Conservation (phyloP, 2,797 vertebrate species). For the Neostethus bicornis region DNA sequence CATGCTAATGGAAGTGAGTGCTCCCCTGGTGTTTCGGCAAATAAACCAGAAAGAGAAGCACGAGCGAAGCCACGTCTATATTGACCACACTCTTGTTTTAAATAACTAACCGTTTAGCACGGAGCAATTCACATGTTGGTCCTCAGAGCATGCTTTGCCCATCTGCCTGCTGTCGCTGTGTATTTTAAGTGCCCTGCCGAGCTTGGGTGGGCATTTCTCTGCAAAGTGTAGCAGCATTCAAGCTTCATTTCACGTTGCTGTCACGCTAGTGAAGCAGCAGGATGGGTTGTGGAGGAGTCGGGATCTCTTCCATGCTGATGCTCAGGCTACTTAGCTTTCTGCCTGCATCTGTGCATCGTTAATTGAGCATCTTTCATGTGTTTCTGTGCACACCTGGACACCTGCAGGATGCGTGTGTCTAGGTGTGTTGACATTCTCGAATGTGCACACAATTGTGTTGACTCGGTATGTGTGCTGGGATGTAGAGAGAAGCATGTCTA, state of each 20-base stretch:
- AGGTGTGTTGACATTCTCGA: conserved; percentile 8
- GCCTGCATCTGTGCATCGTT: conserved; percentile 29
- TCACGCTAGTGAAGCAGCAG: conserved; percentile 51
- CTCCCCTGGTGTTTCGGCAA: conserved; percentile 33
- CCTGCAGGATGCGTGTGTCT: background rate
- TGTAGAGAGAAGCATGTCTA: conserved; percentile 8
- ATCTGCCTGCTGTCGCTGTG: conserved; percentile 51
- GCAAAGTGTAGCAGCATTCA: conserved; percentile 59
- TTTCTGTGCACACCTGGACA: conserved; percentile 5
- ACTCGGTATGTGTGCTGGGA: background rate
- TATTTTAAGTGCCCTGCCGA: conserved; percentile 55
- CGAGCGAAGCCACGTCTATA: conserved; percentile 19
- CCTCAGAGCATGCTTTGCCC: conserved; percentile 46
- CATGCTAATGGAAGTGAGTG: conserved; percentile 21
- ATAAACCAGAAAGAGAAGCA: conserved; percentile 37
- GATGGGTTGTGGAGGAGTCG: conserved; percentile 17
- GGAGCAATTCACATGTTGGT: conserved; percentile 35
- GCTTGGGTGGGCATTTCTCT: conserved; percentile 44
- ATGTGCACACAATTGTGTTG: conserved; percentile 15
- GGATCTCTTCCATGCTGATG: conserved; percentile 18
- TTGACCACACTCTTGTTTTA: conserved; percentile 45
- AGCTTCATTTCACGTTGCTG: conserved; percentile 70
- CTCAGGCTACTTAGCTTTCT: conserved; percentile 17
- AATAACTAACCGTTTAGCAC: conserved; percentile 27
- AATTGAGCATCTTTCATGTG: conserved; percentile 29